phyloP scores from a whole-genome alignment of 2,113 vertebrate species.

The Cryptomyrus ogoouensis region DNA sequence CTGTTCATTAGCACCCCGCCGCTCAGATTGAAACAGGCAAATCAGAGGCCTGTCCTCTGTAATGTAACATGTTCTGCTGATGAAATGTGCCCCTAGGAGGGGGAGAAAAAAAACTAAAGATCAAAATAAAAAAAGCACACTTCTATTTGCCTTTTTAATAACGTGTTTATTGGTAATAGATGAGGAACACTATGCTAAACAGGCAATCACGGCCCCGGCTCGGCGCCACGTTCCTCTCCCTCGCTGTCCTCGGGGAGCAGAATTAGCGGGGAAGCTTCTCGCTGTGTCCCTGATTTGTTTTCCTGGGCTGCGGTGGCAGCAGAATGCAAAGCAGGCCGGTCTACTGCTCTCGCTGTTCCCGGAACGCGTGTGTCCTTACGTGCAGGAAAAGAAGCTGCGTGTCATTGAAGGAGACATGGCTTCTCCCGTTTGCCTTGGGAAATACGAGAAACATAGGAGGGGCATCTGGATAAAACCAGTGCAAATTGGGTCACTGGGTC shows the following conservation, averaged over 20 bases:
- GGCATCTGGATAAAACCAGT: background rate
- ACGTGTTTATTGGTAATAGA: conserved; percentile 80
- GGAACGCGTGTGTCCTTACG: background rate
- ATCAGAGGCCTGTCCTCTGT: conserved; percentile 73
- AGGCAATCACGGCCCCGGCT: conserved; percentile 60
- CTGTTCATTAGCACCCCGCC: conserved; percentile 83
- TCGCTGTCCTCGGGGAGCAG: conserved; percentile 11
- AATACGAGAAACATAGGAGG: no score
- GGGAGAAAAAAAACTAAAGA: background rate
- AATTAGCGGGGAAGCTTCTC: conserved; percentile 18
- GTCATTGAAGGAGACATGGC: background rate
- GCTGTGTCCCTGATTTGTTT: conserved; percentile 24
- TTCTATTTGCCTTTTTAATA: conserved; percentile 59
- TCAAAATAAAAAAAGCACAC: background rate
- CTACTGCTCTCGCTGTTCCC: background rate
- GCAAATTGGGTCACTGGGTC: background rate
- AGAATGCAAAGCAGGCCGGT: conserved; percentile 21
- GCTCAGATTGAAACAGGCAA: conserved; percentile 78
- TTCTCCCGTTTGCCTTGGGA: background rate
- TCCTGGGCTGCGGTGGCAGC: conserved; percentile 6
- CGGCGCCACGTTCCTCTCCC: background rate
- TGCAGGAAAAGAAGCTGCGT: background rate
- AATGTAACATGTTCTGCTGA: conserved; percentile 66
- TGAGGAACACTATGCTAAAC: conserved; percentile 77
- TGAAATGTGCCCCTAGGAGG: conserved; percentile 59